phyloP scores from a whole-genome alignment of 1,140 invertebrate species.

The Homarus americanus region DNA sequence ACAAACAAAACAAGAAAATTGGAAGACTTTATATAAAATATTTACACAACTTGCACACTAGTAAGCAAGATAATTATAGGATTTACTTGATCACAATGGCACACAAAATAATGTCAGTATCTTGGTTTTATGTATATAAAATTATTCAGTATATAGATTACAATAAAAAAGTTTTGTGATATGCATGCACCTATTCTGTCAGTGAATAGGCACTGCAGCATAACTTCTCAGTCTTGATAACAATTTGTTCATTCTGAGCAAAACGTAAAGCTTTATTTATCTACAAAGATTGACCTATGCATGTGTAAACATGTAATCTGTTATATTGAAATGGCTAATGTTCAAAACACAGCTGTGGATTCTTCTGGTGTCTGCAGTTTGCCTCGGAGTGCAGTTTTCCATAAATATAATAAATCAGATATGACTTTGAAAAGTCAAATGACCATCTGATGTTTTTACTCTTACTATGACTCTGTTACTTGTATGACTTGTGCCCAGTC shows the following conservation, averaged over 20 bases:
- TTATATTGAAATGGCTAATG: constrained; percentile 11
- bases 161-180: not conserved
- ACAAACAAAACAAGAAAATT: constrained; percentile 5
- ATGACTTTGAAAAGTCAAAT: not conserved
- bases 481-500: not conserved
- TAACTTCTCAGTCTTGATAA: constrained; percentile 3
- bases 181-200: constrained; percentile 46
- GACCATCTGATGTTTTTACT: not conserved
- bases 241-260: constrained; percentile 20
- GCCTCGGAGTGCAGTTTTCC: constrained; percentile 18
- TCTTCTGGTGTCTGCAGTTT: not conserved
- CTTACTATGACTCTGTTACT: not conserved
- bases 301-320: not conserved
- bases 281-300: not conserved
- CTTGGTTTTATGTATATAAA: not conserved
- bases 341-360: not conserved
- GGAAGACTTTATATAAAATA: constrained; percentile 34
- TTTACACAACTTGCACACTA: constrained; percentile 28
- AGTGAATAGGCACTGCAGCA: constrained; percentile 33
- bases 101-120: constrained; percentile 30
- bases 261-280: constrained; percentile 44
- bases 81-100: constrained; percentile 40
- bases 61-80: constrained; percentile 1
- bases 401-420: not conserved
- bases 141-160: constrained; percentile 16